These are phyloP conservation scores for Equus przewalskii DNA, from an alignment of 2,113 vertebrate genomes.

Conservation along the genomic window DNA sequence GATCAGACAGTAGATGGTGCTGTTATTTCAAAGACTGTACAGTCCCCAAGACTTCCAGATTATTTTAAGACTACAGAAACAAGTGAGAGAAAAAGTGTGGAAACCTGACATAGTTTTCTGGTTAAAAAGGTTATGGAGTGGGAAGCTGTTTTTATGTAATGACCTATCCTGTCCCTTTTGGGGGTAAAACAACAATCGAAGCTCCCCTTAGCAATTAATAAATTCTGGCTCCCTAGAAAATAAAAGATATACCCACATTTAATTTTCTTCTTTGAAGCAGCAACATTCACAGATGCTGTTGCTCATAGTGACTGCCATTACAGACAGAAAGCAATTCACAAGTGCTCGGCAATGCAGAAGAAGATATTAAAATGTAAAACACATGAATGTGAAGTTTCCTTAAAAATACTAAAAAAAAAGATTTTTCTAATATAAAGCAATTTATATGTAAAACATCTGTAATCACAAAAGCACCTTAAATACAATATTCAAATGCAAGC, in stretches of 20 bases:
- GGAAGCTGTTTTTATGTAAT: slow-evolving; percentile 48
- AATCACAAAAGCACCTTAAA: slow-evolving; percentile 87
- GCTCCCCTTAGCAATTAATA: neutral
- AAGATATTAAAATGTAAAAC: slow-evolving; percentile 84
- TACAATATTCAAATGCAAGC: slow-evolving; percentile 87
- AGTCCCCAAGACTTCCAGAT: neutral
- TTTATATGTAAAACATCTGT: slow-evolving; percentile 90
- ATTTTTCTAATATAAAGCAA: slow-evolving; percentile 85
- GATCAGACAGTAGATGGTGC: slow-evolving; percentile 89
- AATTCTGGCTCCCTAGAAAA: slow-evolving; percentile 20
- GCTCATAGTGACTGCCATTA: slow-evolving; percentile 68
- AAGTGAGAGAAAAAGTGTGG: neutral
- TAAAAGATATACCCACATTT: neutral
- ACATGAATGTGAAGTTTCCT: slow-evolving; percentile 73
- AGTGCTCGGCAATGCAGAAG: slow-evolving; percentile 65
- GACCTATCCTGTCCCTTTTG: neutral
- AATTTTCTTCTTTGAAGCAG: slow-evolving; percentile 62
- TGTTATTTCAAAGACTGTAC: slow-evolving; percentile 87
- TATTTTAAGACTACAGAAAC: slow-evolving; percentile 44
- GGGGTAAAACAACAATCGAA: slow-evolving; percentile 45
- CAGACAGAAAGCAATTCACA: slow-evolving; percentile 77
- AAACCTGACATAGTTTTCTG: slow-evolving; percentile 59
- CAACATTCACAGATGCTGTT: slow-evolving; percentile 66
- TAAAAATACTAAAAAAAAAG: slow-evolving; percentile 73
- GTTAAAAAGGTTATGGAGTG: neutral